These are phyloP conservation scores for Anoura caudifer DNA, from an alignment of 2,113 vertebrate genomes.

Conservation along the genomic window DNA sequence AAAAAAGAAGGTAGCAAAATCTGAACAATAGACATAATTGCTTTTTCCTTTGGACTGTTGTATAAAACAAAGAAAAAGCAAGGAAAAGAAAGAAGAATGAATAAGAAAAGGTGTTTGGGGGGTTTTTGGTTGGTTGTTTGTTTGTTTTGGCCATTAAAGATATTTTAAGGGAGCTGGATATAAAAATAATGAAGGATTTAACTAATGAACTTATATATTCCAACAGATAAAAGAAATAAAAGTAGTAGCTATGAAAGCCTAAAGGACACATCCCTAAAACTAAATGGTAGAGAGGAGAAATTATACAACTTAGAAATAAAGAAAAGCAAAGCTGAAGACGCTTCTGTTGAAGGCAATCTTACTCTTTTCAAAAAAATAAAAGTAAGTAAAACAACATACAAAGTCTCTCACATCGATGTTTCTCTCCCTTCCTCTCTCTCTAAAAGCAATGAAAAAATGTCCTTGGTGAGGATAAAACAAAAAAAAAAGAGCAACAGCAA, in stretches of 20 bases:
- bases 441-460: no score
- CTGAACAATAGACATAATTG: not conserved
- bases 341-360: conserved; percentile 6
- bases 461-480: no score
- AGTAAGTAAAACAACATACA: not conserved
- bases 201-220: not conserved
- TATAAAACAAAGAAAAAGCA: not conserved
- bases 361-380: not conserved
- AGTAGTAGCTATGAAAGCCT: not conserved
- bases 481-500: not conserved
- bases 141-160: not conserved
- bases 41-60: not conserved
- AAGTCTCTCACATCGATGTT: not conserved
- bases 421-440: no score
- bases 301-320: not conserved
- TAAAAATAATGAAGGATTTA: conserved; percentile 5
- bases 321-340: not conserved
- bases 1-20: conserved; percentile 25
- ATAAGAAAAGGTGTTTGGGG: not conserved
- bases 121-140: not conserved
- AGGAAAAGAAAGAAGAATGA: not conserved
- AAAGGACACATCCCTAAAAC: not conserved
- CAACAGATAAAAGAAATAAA: not conserved
- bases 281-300: not conserved
- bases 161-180: not conserved